These are phyloP conservation scores for Cryptocheilus praepositus DNA, from an alignment of 2,888 invertebrate species.

Conservation along the genomic window DNA sequence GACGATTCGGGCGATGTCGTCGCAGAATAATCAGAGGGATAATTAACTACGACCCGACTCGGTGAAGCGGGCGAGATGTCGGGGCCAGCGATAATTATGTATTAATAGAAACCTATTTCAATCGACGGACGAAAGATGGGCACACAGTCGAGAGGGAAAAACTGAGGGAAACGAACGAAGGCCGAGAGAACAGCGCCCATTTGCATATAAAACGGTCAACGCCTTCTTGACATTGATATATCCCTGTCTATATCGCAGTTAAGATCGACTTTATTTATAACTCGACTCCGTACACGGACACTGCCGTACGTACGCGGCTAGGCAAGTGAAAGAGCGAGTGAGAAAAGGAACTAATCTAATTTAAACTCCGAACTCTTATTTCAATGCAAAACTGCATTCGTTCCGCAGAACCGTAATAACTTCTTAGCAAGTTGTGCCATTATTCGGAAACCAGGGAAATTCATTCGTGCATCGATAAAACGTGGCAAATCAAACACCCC, in stretches of 20 bases:
- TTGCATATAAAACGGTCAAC: conserved; percentile 67
- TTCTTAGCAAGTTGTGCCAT: not conserved
- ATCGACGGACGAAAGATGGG: not conserved
- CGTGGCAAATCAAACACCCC: not conserved
- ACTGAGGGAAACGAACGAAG: not conserved
- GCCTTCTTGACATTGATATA: conserved; percentile 64
- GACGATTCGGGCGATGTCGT: not conserved
- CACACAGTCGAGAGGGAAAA: not conserved
- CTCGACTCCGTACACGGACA: conserved; percentile 9
- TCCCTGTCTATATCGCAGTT: conserved; percentile 64
- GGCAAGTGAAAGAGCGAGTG: conserved; percentile 9
- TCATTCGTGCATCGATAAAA: too few relatives aligned
- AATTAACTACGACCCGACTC: too few relatives aligned
- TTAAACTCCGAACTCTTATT: conserved; percentile 46
- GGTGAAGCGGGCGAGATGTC: conserved; percentile 2
- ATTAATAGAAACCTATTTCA: too few relatives aligned
- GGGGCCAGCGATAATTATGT: not conserved
- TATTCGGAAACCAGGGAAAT: too few relatives aligned
- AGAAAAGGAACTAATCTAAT: conserved; percentile 34
- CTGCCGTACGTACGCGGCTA: not conserved
- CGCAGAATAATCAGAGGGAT: too few relatives aligned
- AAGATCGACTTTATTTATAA: conserved; percentile 60
- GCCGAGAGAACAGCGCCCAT: conserved; percentile 32
- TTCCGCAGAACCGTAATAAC: conserved; percentile 28
- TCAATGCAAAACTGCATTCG: conserved; percentile 38